Conservation (phyloP, 2,888 invertebrate genomes). For the Steinernema hermaphroditum region DNA sequence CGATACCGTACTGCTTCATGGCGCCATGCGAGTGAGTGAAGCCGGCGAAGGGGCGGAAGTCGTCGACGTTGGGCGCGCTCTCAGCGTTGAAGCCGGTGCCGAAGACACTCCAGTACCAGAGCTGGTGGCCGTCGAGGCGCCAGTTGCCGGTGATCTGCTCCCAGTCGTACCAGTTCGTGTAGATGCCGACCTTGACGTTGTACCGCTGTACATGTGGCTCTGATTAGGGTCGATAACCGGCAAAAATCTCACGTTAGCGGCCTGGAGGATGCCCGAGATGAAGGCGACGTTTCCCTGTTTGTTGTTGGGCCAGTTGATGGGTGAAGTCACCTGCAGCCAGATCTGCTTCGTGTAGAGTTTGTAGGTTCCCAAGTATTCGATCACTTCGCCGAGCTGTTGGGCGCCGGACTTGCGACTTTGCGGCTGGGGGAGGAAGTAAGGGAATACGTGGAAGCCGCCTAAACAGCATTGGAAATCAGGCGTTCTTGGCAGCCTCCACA, state of each 20-base stretch:
- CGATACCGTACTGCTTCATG: slow-evolving; percentile 23
- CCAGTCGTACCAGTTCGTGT: slow-evolving; percentile 34
- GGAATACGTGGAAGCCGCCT: too few relatives aligned
- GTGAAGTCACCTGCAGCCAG: slow-evolving; percentile 53
- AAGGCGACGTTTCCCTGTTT: slow-evolving; percentile 44
- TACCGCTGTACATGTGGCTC: not conserved
- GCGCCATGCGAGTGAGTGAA: slow-evolving; percentile 39
- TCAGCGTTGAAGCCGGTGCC: slow-evolving; percentile 47
- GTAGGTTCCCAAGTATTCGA: not conserved
- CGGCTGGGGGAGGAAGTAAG: too few relatives aligned
- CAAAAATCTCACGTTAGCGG: not conserved
- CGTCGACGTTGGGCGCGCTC: slow-evolving; percentile 44
- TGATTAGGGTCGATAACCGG: not conserved
- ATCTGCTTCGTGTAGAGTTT: slow-evolving; percentile 37
- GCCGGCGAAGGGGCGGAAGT: slow-evolving; percentile 50
- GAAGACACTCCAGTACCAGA: slow-evolving; percentile 51
- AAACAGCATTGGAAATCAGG: too few relatives aligned
- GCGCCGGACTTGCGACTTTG: not conserved
- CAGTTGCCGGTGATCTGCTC: slow-evolving; percentile 34
- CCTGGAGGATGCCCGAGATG: slow-evolving; percentile 33
- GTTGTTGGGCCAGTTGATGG: slow-evolving; percentile 49
- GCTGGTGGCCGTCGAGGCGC: slow-evolving; percentile 34
- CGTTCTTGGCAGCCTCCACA: too few relatives aligned
- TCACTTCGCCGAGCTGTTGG: not conserved
- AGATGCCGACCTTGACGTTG: slow-evolving; percentile 30